Evolutionary conservation across 2,888 invertebrate genomes (phyloP), one percentile per base, ranked within the genome.

Genomic region (Synergus umbraculus): DNA sequence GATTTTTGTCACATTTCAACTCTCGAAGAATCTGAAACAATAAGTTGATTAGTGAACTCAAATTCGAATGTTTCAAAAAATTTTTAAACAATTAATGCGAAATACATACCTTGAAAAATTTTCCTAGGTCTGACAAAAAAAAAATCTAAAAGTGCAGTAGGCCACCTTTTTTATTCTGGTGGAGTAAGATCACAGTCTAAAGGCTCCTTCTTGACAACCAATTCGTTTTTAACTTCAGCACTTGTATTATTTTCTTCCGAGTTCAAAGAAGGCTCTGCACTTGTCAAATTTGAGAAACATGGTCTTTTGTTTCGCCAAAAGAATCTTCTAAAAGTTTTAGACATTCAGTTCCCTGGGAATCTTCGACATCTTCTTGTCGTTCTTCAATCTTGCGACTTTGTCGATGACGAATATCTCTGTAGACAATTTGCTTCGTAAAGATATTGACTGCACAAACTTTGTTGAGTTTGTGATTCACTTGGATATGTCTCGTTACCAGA

Each of bases 381-480:
- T 22, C 2, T 49, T 73, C 54, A 15, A 9, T 15, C 37, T 73
- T 73, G 8, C 37, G 37, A 37, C n/a, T 54, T 10, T n/a, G 4
- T 1, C 69, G 69, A 49, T 49, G 49, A 49, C 49, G 49, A 12
- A 54, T n/a, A 54, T 73, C 73, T n/a, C 49, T 49, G 41, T 73
- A 54, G n/a, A 73, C 73, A 12, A 37, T 37, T 37, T 73, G 73
- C n/a, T 73, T 73, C 4, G 73, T 73, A n/a, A 73, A 73, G n/a
- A 73, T 37, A 15, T 73, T 73, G 54, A 73, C 54, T 15, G 73
- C 73, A 29, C 54, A 73, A 9, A 73, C 54, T n/a, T 73, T 54
- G 1, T n/a, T 73, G n/a, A 29, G n/a, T 58, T 37, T 73, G 29
- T 73, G 73, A n/a, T 73, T 73, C 5, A 41, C n/a, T 49, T 54